A percentile compares a stretch with the other conserved stretches of the same genome.
phyloP scores from a whole-genome alignment of 1,140 invertebrate genomes.

The Rhyzopertha dominica region DNA sequence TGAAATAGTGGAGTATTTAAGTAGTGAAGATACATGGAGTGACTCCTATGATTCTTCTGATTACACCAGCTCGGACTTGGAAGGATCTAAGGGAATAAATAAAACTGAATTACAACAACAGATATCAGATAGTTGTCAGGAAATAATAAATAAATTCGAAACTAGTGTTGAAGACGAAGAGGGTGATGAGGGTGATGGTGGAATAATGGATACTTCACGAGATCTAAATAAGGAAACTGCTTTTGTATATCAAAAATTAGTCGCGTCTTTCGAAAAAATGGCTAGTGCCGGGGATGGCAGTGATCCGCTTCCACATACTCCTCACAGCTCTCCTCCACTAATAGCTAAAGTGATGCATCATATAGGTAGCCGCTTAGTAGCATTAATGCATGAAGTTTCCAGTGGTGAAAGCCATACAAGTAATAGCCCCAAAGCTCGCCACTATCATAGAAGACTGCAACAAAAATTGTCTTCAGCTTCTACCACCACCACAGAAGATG shows the following conservation, averaged over 20 bases:
- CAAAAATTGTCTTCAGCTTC: slow-evolving; percentile 59
- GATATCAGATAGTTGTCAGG: slow-evolving; percentile 80
- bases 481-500: slow-evolving; percentile 71
- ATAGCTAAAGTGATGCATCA: slow-evolving; percentile 90
- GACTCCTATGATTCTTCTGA: slow-evolving; percentile 88
- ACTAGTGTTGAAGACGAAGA: slow-evolving; percentile 46
- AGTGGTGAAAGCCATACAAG: slow-evolving; percentile 57
- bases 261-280: slow-evolving; percentile 73
- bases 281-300: slow-evolving; percentile 50
- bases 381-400: slow-evolving; percentile 88
- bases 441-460: slow-evolving; percentile 52
- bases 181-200: slow-evolving; percentile 55
- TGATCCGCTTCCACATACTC: slow-evolving; percentile 46
- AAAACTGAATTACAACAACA: slow-evolving; percentile 74
- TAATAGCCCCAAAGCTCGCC: slow-evolving; percentile 48
- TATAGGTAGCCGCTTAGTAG: slow-evolving; percentile 81
- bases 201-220: slow-evolving; percentile 49
- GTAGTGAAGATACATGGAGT: slow-evolving; percentile 88
- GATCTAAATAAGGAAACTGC: slow-evolving; percentile 67
- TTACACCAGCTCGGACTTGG: slow-evolving; percentile 83
- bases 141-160: slow-evolving; percentile 83
- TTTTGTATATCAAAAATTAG: slow-evolving; percentile 77
- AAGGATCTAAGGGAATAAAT: slow-evolving; percentile 58
- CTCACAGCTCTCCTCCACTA: slow-evolving; percentile 75
- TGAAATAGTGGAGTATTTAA: slow-evolving; percentile 86